These are phyloP conservation scores for Thunnus maccoyii DNA, from an alignment of 2,113 vertebrate genomes.

Conservation along the genomic window DNA sequence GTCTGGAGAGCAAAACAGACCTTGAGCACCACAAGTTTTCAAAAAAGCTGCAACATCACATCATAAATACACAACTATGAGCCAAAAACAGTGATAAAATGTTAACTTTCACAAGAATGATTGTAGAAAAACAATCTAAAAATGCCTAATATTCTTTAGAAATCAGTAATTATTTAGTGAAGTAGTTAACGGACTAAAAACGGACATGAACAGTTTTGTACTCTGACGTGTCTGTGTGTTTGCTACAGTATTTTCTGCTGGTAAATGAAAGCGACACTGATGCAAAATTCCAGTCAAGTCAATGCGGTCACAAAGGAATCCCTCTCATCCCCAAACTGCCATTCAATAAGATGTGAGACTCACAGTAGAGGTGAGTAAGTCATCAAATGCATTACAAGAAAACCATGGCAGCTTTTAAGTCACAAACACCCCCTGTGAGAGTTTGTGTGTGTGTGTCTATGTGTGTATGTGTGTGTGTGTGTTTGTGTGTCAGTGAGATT, in stretches of 20 bases:
- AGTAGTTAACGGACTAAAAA: constrained; percentile 17
- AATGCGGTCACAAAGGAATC: constrained; percentile 38
- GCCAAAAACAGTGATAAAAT: too few species aligned
- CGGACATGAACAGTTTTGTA: not conserved
- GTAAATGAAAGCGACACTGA: constrained; percentile 14
- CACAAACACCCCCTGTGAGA: not conserved
- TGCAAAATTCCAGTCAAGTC: constrained; percentile 33
- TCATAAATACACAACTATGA: not conserved
- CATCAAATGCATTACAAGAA: constrained; percentile 15
- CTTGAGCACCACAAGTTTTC: constrained; percentile 22
- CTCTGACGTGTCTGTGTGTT: not conserved
- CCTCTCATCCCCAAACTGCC: constrained; percentile 14
- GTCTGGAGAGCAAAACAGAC: not conserved
- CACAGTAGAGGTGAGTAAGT: constrained; percentile 46
- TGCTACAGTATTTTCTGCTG: not conserved
- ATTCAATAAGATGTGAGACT: constrained; percentile 29
- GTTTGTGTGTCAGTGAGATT: not conserved
- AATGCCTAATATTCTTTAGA: not conserved
- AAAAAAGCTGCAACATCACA: not conserved
- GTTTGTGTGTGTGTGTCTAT: not conserved
- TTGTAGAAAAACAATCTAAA: not conserved
- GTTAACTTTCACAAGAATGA: not conserved
- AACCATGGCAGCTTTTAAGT: constrained; percentile 32
- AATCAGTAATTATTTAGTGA: not conserved
- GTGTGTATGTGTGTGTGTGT: not conserved